Percentiles rank a stretch among this genome's conserved stretches.
These are phyloP conservation scores for Maconellicoccus hirsutus DNA, from an alignment of 1,140 invertebrate species.

Conservation along the genomic window DNA sequence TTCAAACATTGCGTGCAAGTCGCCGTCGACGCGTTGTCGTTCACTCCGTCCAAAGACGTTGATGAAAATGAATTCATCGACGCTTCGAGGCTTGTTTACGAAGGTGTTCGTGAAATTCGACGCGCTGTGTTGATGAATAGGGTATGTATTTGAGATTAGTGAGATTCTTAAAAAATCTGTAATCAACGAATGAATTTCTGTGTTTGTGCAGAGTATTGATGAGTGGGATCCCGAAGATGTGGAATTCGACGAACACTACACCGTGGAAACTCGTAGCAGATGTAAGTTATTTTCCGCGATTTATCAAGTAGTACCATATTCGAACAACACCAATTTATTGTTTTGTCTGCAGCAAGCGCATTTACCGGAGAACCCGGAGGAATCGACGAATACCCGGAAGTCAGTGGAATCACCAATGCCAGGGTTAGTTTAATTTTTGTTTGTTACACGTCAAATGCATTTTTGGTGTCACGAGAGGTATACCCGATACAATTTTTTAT, in stretches of 20 bases:
- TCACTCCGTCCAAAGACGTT: conserved; percentile 65
- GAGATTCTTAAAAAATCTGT: no score
- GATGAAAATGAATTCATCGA: conserved; percentile 99
- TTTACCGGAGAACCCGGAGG: conserved; percentile 77
- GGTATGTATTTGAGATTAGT: conserved; percentile 44
- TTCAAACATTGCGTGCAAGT: conserved; percentile 87
- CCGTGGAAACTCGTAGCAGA: conserved; percentile 62
- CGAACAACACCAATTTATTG: conserved; percentile 14
- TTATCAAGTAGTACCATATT: conserved; percentile 19
- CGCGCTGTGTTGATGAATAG: conserved; percentile 93
- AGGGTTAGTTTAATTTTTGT: no score
- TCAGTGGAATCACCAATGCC: conserved; percentile 85
- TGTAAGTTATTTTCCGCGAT: conserved; percentile 45
- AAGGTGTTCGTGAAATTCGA: conserved; percentile 91
- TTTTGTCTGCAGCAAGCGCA: conserved; percentile 43
- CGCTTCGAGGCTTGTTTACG: conserved; percentile 91
- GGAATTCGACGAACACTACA: conserved; percentile 71
- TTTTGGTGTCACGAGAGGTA: no score
- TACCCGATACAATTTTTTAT: no score
- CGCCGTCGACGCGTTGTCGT: conserved; percentile 74
- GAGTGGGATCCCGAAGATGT: conserved; percentile 78
- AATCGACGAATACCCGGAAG: conserved; percentile 94
- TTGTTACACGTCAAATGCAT: no score
- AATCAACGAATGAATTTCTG: no score
- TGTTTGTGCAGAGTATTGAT: conserved; percentile 54